Percentiles rank a stretch among this genome's conserved stretches.
These are phyloP conservation scores for Tauraco hartlaubi DNA, from an alignment of 2,797 vertebrate species.

Conservation along the genomic window DNA sequence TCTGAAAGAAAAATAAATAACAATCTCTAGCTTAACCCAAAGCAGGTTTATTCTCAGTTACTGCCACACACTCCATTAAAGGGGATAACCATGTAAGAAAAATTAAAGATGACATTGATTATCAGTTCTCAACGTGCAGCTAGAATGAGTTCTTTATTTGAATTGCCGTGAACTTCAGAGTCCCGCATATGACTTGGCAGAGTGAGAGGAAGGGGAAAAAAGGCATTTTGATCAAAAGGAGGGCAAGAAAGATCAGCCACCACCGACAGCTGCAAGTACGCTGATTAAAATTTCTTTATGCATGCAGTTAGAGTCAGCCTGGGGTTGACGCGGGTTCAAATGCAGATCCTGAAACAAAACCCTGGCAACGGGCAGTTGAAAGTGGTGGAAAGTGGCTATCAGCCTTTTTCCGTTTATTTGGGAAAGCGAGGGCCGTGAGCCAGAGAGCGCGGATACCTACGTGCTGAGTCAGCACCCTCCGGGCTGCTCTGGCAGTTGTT, in stretches of 20 bases:
- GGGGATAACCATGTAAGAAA: constrained; percentile 20
- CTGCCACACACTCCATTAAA: constrained; percentile 30
- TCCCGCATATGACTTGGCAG: not conserved
- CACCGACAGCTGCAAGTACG: not conserved
- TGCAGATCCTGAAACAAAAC: not conserved
- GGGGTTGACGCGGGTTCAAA: not conserved
- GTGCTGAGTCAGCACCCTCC: constrained; percentile 46
- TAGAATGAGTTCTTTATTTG: not conserved
- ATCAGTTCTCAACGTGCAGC: constrained; percentile 16
- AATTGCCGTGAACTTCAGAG: not conserved
- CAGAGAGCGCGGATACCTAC: not conserved
- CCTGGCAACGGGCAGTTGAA: not conserved
- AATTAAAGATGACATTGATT: constrained; percentile 40
- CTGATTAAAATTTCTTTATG: constrained; percentile 21
- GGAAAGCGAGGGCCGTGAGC: not conserved
- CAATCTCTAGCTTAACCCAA: constrained; percentile 51
- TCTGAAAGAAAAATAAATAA: constrained; percentile 74
- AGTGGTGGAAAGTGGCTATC: not conserved
- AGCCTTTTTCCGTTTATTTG: not conserved
- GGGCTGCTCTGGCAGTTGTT: not conserved
- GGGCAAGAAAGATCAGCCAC: not conserved
- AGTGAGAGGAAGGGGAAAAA: not conserved
- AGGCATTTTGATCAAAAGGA: not conserved
- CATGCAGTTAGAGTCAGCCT: not conserved
- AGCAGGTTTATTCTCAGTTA: constrained; percentile 59